These are phyloP conservation scores for Dromococcyx pavoninus DNA, from an alignment of 2,797 vertebrate species.

Conservation along the genomic window DNA sequence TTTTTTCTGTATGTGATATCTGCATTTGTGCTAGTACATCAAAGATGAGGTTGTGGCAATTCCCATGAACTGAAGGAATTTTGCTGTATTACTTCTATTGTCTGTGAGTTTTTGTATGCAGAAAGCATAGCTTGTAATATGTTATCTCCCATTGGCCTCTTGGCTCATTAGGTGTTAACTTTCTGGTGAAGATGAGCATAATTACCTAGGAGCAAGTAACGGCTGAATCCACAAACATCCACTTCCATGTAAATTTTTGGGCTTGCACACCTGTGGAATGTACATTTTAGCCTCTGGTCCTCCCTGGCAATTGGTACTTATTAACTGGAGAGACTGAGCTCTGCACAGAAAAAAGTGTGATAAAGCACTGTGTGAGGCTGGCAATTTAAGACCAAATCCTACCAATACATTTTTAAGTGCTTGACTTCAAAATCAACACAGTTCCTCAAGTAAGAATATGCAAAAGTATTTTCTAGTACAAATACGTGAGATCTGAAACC, in stretches of 20 bases:
- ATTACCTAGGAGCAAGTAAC: not conserved
- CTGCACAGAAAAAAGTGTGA: not conserved
- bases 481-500: not conserved
- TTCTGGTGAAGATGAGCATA: not conserved
- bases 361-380: accelerated
- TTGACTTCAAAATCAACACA: not conserved
- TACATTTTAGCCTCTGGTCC: not conserved
- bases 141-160: not conserved
- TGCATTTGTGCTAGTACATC: not conserved
- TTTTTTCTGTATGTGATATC: not conserved
- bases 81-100: not conserved
- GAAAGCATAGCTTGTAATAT: not conserved
- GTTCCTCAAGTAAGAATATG: not conserved
- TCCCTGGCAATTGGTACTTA: not conserved
- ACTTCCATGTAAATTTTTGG: not conserved
- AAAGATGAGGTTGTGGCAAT: not conserved
- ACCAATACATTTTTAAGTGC: not conserved
- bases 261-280: not conserved
- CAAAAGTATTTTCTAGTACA: not conserved
- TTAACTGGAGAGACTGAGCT: not conserved
- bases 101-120: not conserved
- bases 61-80: not conserved
- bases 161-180: not conserved
- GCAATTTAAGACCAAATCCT: not conserved
- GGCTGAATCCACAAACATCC: not conserved